Percentiles rank a stretch among this genome's conserved stretches.
Evolutionary conservation across 2,888 invertebrate genomes (phyloP).

Genomic region (Hanleya hanleyi): DNA sequence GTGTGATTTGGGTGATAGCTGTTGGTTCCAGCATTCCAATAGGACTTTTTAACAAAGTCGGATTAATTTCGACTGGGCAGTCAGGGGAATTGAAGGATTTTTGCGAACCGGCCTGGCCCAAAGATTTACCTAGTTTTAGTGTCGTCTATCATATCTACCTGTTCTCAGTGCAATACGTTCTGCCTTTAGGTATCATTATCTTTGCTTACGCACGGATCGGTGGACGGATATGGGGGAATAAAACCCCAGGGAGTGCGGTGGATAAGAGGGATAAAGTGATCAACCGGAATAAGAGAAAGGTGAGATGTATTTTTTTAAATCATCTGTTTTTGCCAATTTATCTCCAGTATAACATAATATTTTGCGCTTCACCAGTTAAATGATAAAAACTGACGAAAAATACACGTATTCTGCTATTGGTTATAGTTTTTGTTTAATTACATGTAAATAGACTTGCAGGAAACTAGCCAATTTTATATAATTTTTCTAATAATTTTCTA

Average conservation of each 20-base stretch:
- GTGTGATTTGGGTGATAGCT: slow-evolving; percentile 84
- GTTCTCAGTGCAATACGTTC: slow-evolving; percentile 79
- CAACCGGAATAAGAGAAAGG: slow-evolving; percentile 88
- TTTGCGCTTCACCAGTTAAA: no score
- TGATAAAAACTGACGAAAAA: no score
- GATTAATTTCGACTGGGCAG: slow-evolving; percentile 22
- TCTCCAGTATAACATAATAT: no score
- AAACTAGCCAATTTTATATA: no score
- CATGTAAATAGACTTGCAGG: no score
- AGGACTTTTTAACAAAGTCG: slow-evolving; percentile 72
- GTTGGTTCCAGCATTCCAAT: slow-evolving; percentile 78
- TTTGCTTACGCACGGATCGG: slow-evolving; percentile 89
- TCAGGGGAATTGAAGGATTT: slow-evolving; percentile 58
- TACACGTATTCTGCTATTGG: no score
- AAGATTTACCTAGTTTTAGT: slow-evolving; percentile 51
- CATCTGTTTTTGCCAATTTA: no score
- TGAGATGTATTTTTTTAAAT: slow-evolving; percentile 68
- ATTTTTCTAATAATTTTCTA: no score
- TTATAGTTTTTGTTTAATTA: no score
- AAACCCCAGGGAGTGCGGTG: slow-evolving; percentile 86
- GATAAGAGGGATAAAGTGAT: slow-evolving; percentile 85
- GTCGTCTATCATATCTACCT: slow-evolving; percentile 70
- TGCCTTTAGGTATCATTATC: slow-evolving; percentile 86
- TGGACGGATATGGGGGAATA: slow-evolving; percentile 85
- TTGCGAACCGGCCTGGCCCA: slow-evolving; percentile 57